Evolutionary conservation across 2,113 vertebrate genomes (phyloP), one percentile per base, ranked within the genome.

Genomic region (Vireo altiloquus): DNA sequence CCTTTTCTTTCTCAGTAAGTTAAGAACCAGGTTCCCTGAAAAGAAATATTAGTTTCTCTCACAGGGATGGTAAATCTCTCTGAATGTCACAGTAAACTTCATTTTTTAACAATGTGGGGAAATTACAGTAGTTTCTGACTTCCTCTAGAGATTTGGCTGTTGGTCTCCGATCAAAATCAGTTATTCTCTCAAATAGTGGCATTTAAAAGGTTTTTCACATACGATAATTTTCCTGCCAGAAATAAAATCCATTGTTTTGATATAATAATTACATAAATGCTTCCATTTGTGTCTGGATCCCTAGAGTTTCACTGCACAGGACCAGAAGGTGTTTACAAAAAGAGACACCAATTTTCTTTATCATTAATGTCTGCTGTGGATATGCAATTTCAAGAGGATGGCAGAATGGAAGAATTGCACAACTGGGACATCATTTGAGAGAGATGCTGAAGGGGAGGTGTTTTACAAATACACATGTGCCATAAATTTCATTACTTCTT

Each of bases 271-370:
- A 28, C 13, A 52, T 33, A 76, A 82, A 76, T 56, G 5, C n/a
- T 85, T 76, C 40, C 37, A 40, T 28, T 69, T 72, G 4, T 40
- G 7, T 44, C n/a, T 69, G 25, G 25, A 56, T 88, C 37, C 75
- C n/a, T 37, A 23, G 74, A 85, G 53, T 74, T 80, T 74, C 35
- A 54, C n/a, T 72, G 14, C 57, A 37, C 13, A 72, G 57, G 20
- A 82, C 61, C 59, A 94, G 83, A 70, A 94, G 52, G 59, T 80
- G 82, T 82, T 92, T 90, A 86, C 79, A 65, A 85, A 85, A 90
- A 33, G 27, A 61, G 21, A 66, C 5, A 50, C 37, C 23, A 69
- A 22, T 76, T 82, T 60, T 72, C 37, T 53, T 57, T 74, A 57
- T 57, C 74, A 74, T 74, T 85, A 65, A 72, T 77, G 39, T 88